Conservation (phyloP, 2,113 vertebrate genomes). For the Pongo pygmaeus region DNA sequence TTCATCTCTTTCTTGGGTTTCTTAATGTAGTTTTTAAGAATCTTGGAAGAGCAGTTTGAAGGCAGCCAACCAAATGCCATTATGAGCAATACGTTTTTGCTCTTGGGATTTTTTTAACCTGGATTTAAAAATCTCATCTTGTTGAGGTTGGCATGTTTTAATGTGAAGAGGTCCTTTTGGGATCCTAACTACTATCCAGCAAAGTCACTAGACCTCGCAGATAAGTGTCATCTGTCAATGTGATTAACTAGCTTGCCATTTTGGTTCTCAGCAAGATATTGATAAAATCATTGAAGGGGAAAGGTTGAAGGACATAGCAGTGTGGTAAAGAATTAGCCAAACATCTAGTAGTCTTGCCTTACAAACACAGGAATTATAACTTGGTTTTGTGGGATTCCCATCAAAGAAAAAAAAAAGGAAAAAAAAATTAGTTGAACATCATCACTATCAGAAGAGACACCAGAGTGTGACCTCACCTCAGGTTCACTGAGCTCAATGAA, state of each 20-base stretch:
- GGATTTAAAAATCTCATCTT: constrained; percentile 54
- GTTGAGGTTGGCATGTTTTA: constrained; percentile 14
- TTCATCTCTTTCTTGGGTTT: constrained; percentile 2
- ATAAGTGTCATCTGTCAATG: background rate
- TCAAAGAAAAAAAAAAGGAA: background rate
- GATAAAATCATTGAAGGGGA: background rate
- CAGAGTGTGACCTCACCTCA: background rate
- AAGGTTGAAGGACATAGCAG: background rate
- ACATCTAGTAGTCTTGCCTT: background rate
- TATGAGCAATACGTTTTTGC: constrained; percentile 50
- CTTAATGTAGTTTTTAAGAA: constrained; percentile 55
- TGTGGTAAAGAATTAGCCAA: background rate
- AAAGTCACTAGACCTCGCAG: background rate
- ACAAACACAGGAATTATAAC: background rate
- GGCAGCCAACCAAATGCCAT: constrained; percentile 57
- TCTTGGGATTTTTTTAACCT: constrained; percentile 54
- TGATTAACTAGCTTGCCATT: background rate
- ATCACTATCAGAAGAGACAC: background rate
- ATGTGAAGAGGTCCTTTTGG: background rate
- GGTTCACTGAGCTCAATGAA: background rate
- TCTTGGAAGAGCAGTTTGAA: constrained; percentile 1
- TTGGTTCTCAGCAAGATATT: background rate
- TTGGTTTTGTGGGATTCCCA: background rate
- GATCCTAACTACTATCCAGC: background rate
- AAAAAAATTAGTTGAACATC: background rate